Percentiles rank a stretch among this genome's conserved stretches.
phyloP scores from a whole-genome alignment of 2,113 vertebrate genomes.

The Oriolus oriolus region DNA sequence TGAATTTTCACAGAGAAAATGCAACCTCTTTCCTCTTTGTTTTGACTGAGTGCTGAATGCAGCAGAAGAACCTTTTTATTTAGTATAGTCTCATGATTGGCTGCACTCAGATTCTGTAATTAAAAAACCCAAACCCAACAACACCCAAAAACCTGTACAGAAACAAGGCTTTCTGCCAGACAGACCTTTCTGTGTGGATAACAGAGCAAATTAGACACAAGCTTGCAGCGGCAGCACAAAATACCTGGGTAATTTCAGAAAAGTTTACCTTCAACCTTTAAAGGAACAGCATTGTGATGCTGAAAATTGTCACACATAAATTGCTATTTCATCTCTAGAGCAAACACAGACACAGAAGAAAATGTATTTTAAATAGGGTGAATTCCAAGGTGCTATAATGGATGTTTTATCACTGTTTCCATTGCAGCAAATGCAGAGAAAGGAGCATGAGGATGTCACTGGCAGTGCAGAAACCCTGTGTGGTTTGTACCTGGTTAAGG shows the following conservation, averaged over 20 bases:
- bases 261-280: not conserved
- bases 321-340: not conserved
- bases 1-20: not conserved
- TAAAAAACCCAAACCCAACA: not conserved
- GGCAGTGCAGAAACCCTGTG: not conserved
- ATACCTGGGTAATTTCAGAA: not conserved
- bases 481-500: not conserved
- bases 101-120: not conserved
- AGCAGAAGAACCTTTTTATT: not conserved
- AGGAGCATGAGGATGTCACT: not conserved
- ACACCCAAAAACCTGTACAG: not conserved
- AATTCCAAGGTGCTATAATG: not conserved
- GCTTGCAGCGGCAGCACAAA: not conserved
- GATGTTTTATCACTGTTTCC: not conserved
- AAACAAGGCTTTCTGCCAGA: not conserved
- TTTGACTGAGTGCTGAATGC: not conserved
- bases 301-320: not conserved
- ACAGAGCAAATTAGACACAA: not conserved
- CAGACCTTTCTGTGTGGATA: not conserved
- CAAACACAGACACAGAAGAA: not conserved
- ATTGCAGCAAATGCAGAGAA: not conserved
- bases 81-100: not conserved
- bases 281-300: not conserved
- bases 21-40: not conserved
- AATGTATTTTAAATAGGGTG: not conserved